Base-by-base conservation (phyloP, 2,888 invertebrate species). In the Chalcis sispes region DNA sequence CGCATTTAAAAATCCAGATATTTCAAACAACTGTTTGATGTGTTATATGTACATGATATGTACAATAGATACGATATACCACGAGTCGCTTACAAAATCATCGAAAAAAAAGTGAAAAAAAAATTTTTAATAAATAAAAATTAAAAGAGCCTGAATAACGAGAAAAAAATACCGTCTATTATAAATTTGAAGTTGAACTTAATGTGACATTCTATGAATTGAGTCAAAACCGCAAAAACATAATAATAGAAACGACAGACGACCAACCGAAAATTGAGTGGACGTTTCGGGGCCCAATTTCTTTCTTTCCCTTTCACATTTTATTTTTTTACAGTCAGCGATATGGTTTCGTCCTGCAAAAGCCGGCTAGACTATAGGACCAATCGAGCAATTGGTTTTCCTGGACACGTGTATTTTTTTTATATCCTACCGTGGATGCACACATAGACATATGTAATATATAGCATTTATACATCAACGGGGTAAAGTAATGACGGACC, bases 401-500 rank as follows among this genome's bases (percentile, higher is more conserved):
- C 4, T 36, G 36, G 4, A 10, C 10, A 10, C 10, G 36, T 36
- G 10, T 8, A 36, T 62, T 52, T 42, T 58, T 27, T 58, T 58
- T 20, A 10, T 18, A 13, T 25, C 50, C 42, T 4, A 2, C 15
- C 15, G 15, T 36, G 8, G 2, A 7, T 13, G 7, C 42, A 42
- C 42, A 42, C 42, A 42, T 42, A 7, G 13, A 42, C 42, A 2
- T 2, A 42, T 15, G 15, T 15, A 15, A 4, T 42, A 8, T 13
- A 10, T 20, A 20, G 27, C 25, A 27, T 18, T 13, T 46, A 27
- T 20, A 50, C 25, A 25, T 10, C 52, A 50, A n/a, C 18, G 71
- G 20, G 48, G 18, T 50, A 32, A 48, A 48, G 52, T 67, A 73
- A 73, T 66, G 61, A 73, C 66, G 73, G 52, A 42, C 42, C 27